Conservation (phyloP, 2,797 vertebrate species). For the Coregonus sp. region DNA sequence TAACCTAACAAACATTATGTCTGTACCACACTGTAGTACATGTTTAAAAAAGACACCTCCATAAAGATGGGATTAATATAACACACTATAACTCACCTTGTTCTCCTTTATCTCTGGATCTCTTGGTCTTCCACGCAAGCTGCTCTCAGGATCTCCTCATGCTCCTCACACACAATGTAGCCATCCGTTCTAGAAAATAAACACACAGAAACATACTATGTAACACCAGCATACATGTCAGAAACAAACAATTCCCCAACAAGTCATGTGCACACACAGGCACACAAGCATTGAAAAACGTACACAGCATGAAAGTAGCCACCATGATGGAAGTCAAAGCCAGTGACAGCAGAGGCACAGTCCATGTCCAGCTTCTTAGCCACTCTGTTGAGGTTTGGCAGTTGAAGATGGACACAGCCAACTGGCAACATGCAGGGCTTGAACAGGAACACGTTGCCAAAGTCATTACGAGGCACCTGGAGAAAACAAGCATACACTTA, state of each 20-base stretch:
- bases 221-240: background rate
- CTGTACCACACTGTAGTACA: too few relatives aligned
- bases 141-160: slow-evolving; percentile 84
- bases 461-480: slow-evolving; percentile 96
- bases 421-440: slow-evolving; percentile 90
- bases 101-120: slow-evolving; percentile 86
- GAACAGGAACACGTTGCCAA: slow-evolving; percentile 95
- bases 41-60: background rate
- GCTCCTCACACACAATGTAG: slow-evolving; percentile 91
- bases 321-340: slow-evolving; percentile 89
- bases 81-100: slow-evolving; percentile 67
- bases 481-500: background rate
- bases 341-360: slow-evolving; percentile 86
- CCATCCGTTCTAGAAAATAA: slow-evolving; percentile 84
- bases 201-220: background rate
- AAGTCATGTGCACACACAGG: background rate
- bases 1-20: background rate
- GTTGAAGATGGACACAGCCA: slow-evolving; percentile 87
- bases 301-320: slow-evolving; percentile 96
- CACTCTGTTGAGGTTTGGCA: slow-evolving; percentile 88
- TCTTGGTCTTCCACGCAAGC: slow-evolving; percentile 93
- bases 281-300: slow-evolving; percentile 40
- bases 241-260: background rate
- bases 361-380: slow-evolving; percentile 88
- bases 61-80: slow-evolving; percentile 7